Conservation (phyloP, 2,888 invertebrate species). For the Lapara coniferarum region DNA sequence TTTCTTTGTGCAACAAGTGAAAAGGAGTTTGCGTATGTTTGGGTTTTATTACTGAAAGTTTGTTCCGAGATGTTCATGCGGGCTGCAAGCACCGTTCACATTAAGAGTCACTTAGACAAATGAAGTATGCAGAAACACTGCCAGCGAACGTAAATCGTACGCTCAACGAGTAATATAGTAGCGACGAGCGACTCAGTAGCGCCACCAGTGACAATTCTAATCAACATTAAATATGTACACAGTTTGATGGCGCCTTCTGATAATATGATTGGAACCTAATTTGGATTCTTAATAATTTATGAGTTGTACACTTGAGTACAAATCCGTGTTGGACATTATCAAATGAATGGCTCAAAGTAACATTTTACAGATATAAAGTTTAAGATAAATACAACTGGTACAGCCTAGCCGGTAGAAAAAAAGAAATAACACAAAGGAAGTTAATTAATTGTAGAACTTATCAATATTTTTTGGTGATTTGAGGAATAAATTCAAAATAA, state of each 20-base stretch:
- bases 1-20: constrained; percentile 30
- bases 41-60: constrained; percentile 23
- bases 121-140: constrained; percentile 6
- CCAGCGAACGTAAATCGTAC: constrained; percentile 3
- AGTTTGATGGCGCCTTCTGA: constrained; percentile 9
- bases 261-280: background rate
- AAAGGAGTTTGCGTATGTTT: constrained; percentile 18
- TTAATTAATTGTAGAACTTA: too few species aligned
- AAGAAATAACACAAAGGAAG: too few species aligned
- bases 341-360: background rate
- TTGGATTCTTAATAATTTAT: constrained; percentile 2
- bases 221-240: background rate
- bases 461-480: too few species aligned
- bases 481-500: too few species aligned
- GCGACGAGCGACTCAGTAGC: background rate
- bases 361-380: background rate
- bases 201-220: background rate
- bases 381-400: too few species aligned
- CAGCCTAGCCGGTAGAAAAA: too few species aligned
- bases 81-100: constrained; percentile 12
- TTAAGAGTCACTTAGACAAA: constrained; percentile 17
- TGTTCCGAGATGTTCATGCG: constrained; percentile 22
- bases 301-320: constrained; percentile 6
- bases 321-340: background rate
- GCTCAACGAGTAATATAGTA: background rate